Base-by-base conservation (phyloP, 2,888 invertebrate species). In the Drosophila borborema region DNA sequence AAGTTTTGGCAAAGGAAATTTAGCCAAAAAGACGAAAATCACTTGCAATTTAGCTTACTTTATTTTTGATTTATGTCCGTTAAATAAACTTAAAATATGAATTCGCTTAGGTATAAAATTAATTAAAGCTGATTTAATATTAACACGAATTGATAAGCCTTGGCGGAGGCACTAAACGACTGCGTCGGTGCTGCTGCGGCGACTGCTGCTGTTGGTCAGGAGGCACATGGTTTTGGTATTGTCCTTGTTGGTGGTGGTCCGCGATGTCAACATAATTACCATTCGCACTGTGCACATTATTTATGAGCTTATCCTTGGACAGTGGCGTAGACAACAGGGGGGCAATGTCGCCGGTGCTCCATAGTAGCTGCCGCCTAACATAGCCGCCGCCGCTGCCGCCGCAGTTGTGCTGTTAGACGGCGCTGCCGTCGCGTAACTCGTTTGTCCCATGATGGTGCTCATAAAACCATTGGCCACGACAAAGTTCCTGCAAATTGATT, bases 391-490 rank as follows among this genome's bases (percentile, higher is more conserved):
- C 10, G 72, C 59, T 49, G 64, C 46, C 36, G 74, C 43, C 49
- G 64, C 46, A 28, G 74, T 40, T 9, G 72, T 59, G 45, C 20
- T 64, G 64, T 16, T 43, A 20, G 60, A 46, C 31, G 58, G 81
- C 28, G 64, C 63, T 28, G 79, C 53, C 48, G 90, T 77, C 67
- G 92, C 92, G 88, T 91, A 91, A 87, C 92, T 81, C 64, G 85
- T 81, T 77, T 93, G 92, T 85, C 92, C 87, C 91, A 92, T 92
- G 82, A 93, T 92, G 80, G 92, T 92, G 89, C 92, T 93, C 91
- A 95, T 95, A 89, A 95, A 93, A 63, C 95, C 95, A 56, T 95
- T 94, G 59, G 95, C 95, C 71, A 95, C 95, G 64, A 95, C 95
- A 84, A 95, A 92, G 89, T 95, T 94, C 84, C 95, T 95, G 92